Base-by-base conservation (phyloP, 2,113 vertebrate species). In the Vanacampus margaritifer region DNA sequence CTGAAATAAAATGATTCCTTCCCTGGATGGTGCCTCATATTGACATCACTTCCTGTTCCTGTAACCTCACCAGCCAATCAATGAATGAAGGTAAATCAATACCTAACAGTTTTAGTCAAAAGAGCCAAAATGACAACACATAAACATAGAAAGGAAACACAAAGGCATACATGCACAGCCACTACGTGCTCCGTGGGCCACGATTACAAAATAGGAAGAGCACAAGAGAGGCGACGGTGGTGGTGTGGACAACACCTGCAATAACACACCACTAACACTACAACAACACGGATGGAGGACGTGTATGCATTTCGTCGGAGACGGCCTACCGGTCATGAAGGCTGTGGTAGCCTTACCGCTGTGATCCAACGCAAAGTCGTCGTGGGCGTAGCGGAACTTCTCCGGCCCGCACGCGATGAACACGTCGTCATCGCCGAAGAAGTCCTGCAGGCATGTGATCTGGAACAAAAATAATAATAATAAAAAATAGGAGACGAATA, bases 361-460 rank as follows among this genome's bases (percentile, higher is more conserved):
- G 83, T 95, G 95, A 87, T 98, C 97, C 93, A 98, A 85, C 73
- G 98, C 89, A 81, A 99, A 99, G 93, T 99, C 97, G 51, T 99
- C 97, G 88, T 97, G 96, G 46, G 97, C 95, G 0, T 99, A 98
- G 8, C 97, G 95, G 75, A 93, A 91, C 84, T 98, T 99, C 79
- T 99, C 97, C 16, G 95, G 96, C 23, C 97, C 97, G 8, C 97
- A 98, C 0, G 97, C 97, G 68, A 99, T 95, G 79, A 98, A 99
- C 70, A 99, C 97, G 2, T 99, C 97, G 26, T 98, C 97, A 5
- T 98, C 95, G n/a, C 95, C 95, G 67, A 99, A 99, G 86, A 99
- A 98, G 72, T 99, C 97, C 88, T 98, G 97, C 83, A 99, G 91
- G 81, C 95, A 94, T 10, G 90, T 94, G 46, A 98, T 93, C 97